A percentile compares a stretch with the other conserved stretches of the same genome.
Evolutionary conservation across 2,113 vertebrate species (phyloP).

Genomic region (zebrafish (Danio rerio)): DNA sequence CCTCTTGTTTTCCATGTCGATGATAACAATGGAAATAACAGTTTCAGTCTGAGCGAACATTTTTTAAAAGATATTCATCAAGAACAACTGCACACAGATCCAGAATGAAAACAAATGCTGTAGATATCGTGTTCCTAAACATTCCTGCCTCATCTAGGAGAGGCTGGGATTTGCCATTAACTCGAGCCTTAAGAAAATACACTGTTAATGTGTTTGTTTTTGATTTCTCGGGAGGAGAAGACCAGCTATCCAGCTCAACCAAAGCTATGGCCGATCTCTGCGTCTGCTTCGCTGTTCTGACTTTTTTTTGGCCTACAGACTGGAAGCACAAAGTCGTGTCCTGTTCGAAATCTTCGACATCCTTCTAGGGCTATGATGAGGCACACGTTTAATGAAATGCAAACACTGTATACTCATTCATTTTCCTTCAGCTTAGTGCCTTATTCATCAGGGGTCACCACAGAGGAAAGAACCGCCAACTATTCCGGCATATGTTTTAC

Average conservation of each 20-base stretch:
- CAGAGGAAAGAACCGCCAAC: no score
- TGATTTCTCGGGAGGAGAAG: conserved; percentile 57
- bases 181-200: conserved; percentile 49
- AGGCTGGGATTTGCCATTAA: not conserved
- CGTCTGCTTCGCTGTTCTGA: conserved; percentile 61
- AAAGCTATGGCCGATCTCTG: conserved; percentile 54
- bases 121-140: not conserved
- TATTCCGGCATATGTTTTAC: no score
- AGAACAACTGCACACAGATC: not conserved
- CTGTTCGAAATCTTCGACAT: conserved; percentile 60
- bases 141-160: not conserved
- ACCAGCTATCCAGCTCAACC: conserved; percentile 56
- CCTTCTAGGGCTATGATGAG: not conserved
- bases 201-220: conserved; percentile 57
- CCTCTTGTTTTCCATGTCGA: not conserved
- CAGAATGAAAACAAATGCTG: not conserved
- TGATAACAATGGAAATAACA: conserved; percentile 7
- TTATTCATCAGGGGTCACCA: no score
- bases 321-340: conserved; percentile 64
- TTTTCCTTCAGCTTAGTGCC: no score
- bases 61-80: not conserved
- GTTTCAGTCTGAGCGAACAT: not conserved
- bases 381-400: no score
- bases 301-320: conserved; percentile 63
- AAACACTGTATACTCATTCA: not conserved